phyloP scores from a whole-genome alignment of 1,140 invertebrate species.

The Popillia japonica region DNA sequence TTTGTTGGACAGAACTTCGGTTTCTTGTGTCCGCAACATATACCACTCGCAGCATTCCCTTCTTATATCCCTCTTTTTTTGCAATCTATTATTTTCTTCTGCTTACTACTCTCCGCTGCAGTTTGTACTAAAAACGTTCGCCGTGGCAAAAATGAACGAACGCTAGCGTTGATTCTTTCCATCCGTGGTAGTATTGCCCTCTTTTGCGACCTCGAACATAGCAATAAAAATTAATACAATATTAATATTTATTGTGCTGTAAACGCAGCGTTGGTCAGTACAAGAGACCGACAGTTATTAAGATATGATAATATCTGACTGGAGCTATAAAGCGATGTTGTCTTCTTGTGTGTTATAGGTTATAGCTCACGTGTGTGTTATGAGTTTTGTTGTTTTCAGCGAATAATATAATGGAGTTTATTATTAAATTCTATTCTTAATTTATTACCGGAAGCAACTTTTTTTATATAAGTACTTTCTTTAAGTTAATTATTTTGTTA shows the following conservation, averaged over 20 bases:
- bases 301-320: conserved; percentile 19
- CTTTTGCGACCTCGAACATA: neutral
- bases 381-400: too few relatives aligned
- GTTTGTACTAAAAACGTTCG: neutral
- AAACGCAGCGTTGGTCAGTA: neutral
- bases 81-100: neutral
- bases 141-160: neutral
- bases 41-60: neutral
- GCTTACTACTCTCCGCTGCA: neutral
- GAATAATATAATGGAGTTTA: too few relatives aligned
- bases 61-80: neutral
- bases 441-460: too few relatives aligned
- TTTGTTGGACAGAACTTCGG: neutral
- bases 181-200: neutral
- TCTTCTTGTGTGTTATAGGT: too few relatives aligned
- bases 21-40: neutral
- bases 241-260: conserved; percentile 12
- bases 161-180: neutral
- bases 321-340: neutral
- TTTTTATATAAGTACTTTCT: too few relatives aligned
- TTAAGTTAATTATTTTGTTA: too few relatives aligned
- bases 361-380: too few relatives aligned
- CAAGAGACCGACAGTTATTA: neutral
- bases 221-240: conserved; percentile 3
- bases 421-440: too few relatives aligned